Percentiles rank a stretch among this genome's conserved stretches.
phyloP scores from a whole-genome alignment of 2,888 invertebrate genomes.

The Tenthredo amoena region DNA sequence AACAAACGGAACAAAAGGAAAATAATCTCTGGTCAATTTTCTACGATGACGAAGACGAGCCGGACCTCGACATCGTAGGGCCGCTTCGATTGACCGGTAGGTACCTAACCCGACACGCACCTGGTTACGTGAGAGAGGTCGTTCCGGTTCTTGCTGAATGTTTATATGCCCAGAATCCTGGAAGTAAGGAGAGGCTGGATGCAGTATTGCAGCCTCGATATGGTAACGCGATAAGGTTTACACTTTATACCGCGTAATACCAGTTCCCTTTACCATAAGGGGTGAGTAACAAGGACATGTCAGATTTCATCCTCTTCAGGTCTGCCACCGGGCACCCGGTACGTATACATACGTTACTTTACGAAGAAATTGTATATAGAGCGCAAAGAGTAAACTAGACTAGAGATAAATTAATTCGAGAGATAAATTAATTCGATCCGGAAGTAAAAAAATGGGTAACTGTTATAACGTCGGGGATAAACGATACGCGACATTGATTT shows the following conservation, averaged over 20 bases:
- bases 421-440: background rate
- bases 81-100: background rate
- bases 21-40: background rate
- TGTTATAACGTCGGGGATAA: no score
- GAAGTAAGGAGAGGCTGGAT: constrained; percentile 4
- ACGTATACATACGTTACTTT: no score
- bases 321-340: background rate
- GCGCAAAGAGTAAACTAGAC: no score
- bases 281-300: constrained; percentile 18
- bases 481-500: no score
- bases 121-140: constrained; percentile 50
- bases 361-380: no score
- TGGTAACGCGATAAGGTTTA: constrained; percentile 38
- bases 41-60: background rate
- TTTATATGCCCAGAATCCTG: constrained; percentile 21
- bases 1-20: background rate
- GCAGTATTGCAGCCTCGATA: constrained; percentile 24
- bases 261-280: constrained; percentile 27
- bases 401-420: no score
- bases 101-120: constrained; percentile 6
- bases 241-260: constrained; percentile 26
- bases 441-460: no score
- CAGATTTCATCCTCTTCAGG: constrained; percentile 17
- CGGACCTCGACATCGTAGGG: background rate
- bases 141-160: constrained; percentile 47